Conservation (phyloP, 2,888 invertebrate genomes). For the Cataglyphis livida region DNA sequence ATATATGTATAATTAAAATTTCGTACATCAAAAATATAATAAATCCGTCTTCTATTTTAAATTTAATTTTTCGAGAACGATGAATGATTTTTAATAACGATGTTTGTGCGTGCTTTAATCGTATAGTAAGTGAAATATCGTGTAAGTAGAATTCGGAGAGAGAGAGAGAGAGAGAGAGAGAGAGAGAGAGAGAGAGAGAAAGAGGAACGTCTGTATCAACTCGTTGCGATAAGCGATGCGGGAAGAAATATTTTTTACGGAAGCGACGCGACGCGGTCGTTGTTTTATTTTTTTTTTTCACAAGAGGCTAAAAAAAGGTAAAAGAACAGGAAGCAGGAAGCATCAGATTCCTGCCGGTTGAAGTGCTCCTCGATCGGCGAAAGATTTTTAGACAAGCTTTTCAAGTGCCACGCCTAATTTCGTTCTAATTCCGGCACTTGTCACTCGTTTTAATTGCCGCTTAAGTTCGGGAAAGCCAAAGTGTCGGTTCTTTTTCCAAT, state of each 20-base stretch:
- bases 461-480: constrained; percentile 11
- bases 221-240: constrained; percentile 55
- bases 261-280: constrained; percentile 19
- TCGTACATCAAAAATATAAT: neutral
- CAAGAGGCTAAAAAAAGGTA: constrained; percentile 27
- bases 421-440: constrained; percentile 74
- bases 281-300: constrained; percentile 19
- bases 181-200: constrained; percentile 3
- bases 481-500: constrained; percentile 6
- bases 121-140: constrained; percentile 35
- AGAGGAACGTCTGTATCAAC: constrained; percentile 57
- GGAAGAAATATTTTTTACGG: constrained; percentile 50
- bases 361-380: constrained; percentile 45
- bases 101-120: constrained; percentile 3
- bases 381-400: constrained; percentile 40
- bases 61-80: neutral
- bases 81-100: neutral
- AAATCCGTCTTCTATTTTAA: neutral
- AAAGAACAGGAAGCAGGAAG: constrained; percentile 69
- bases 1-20: neutral
- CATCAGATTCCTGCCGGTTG: constrained; percentile 33
- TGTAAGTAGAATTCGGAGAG: constrained; percentile 10
- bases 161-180: constrained; percentile 6
- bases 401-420: constrained; percentile 76
- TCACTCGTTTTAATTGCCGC: constrained; percentile 46